phyloP scores from a whole-genome alignment of 2,888 invertebrate species.

The Microplitis deprimator region DNA sequence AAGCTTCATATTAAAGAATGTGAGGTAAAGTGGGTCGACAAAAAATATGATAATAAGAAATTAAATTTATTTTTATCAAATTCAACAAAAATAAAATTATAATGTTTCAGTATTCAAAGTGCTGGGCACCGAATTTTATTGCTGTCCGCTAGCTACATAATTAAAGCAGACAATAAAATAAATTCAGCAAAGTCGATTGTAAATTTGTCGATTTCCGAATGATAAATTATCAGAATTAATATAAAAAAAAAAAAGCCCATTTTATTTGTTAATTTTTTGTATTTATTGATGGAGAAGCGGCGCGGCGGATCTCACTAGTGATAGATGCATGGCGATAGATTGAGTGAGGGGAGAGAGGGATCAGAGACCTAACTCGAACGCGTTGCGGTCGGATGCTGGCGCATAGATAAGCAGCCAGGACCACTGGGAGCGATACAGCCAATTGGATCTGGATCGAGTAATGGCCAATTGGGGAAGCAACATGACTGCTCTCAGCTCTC shows the following conservation, averaged over 20 bases:
- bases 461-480: conserved; percentile 62
- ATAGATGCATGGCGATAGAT: conserved; percentile 17
- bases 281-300: neutral
- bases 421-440: conserved; percentile 56
- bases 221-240: neutral
- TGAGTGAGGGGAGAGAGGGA: conserved; percentile 30
- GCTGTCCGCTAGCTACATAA: too few species aligned
- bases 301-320: neutral
- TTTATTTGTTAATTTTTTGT: neutral
- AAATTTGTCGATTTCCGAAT: neutral
- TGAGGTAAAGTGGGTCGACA: too few species aligned
- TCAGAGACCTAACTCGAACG: conserved; percentile 28
- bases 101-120: too few species aligned
- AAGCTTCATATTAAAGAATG: too few species aligned
- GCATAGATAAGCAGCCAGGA: conserved; percentile 58
- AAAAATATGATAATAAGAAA: too few species aligned
- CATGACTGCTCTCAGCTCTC: conserved; percentile 17
- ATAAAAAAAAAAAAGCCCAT: neutral
- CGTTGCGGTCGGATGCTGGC: conserved; percentile 49
- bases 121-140: too few species aligned
- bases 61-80: too few species aligned
- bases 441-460: conserved; percentile 64
- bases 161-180: too few species aligned
- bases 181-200: neutral
- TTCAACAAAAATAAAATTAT: too few species aligned